phyloP scores from a whole-genome alignment of 2,888 invertebrate species.

The Amphimallon solstitiale region DNA sequence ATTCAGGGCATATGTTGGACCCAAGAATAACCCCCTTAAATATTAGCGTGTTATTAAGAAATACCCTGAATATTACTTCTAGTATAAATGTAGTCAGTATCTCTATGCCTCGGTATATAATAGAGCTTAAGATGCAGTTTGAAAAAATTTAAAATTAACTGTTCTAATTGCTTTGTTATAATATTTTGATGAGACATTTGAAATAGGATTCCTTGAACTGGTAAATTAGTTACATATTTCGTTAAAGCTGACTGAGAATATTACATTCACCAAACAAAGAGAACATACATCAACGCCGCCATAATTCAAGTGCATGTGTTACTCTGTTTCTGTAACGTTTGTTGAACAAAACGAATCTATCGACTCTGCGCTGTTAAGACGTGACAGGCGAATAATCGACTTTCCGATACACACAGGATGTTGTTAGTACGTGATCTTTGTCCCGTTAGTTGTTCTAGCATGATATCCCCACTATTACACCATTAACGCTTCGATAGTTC shows the following conservation, averaged over 20 bases:
- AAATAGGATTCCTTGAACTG: not conserved
- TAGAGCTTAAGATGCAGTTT: no score
- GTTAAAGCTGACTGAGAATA: slow-evolving; percentile 4
- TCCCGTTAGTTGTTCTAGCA: slow-evolving; percentile 33
- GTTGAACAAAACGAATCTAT: slow-evolving; percentile 45
- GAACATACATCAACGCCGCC: slow-evolving; percentile 23
- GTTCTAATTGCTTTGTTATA: no score
- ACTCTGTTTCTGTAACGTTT: slow-evolving; percentile 25
- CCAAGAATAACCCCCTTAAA: no score
- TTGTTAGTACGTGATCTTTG: slow-evolving; percentile 45
- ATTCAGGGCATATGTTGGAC: no score
- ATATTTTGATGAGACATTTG: no score
- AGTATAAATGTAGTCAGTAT: no score
- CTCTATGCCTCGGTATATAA: no score
- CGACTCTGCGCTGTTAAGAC: slow-evolving; percentile 40
- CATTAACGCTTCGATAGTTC: slow-evolving; percentile 26
- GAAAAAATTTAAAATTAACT: no score
- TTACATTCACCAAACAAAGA: slow-evolving; percentile 23
- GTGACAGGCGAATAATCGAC: slow-evolving; percentile 46
- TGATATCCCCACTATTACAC: slow-evolving; percentile 18
- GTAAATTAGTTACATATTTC: slow-evolving; percentile 2
- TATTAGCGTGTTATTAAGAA: no score
- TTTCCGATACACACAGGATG: slow-evolving; percentile 43
- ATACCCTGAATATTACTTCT: no score
- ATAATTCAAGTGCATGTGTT: slow-evolving; percentile 30